phyloP scores from a whole-genome alignment of 2,888 invertebrate genomes.

The Heteromyza rotundicornis region DNA sequence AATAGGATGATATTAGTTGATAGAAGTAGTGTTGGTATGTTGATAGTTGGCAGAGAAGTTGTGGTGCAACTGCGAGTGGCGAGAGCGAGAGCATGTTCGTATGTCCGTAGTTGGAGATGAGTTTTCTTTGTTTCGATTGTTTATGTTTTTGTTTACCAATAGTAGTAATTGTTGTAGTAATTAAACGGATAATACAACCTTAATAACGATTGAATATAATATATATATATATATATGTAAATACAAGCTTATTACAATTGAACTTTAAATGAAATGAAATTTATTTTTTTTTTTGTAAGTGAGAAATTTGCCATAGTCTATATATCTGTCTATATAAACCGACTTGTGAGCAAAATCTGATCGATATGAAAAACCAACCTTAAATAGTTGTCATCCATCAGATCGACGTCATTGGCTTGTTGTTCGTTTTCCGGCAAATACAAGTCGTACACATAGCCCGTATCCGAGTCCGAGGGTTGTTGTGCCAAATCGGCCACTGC shows the following conservation, averaged over 20 bases:
- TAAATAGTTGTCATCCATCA: constrained; percentile 59
- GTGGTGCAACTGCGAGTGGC: no score
- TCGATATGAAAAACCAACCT: constrained; percentile 62
- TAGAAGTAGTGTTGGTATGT: no score
- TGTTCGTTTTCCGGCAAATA: constrained; percentile 67
- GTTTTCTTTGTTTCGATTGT: constrained; percentile 26
- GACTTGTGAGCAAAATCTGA: constrained; percentile 56
- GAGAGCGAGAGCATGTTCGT: no score
- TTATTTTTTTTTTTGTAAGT: constrained; percentile 1
- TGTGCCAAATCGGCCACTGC: not conserved
- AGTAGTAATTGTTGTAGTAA: constrained; percentile 58
- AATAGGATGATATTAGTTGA: no score
- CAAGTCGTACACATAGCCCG: constrained; percentile 70
- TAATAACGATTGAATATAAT: constrained; percentile 25
- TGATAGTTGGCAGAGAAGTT: no score
- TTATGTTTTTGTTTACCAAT: constrained; percentile 41
- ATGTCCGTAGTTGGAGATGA: no score
- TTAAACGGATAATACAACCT: constrained; percentile 62
- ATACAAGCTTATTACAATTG: constrained; percentile 18
- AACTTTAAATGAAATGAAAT: not conserved
- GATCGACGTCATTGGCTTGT: constrained; percentile 62
- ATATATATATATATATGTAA: constrained; percentile 7
- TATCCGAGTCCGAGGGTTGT: constrained; percentile 51
- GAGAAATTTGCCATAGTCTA: no score
- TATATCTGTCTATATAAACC: constrained; percentile 48